Evolutionary conservation across 2,888 invertebrate species (phyloP), one percentile per base, ranked within the genome.

Genomic region (Cryptocephalus moraei): DNA sequence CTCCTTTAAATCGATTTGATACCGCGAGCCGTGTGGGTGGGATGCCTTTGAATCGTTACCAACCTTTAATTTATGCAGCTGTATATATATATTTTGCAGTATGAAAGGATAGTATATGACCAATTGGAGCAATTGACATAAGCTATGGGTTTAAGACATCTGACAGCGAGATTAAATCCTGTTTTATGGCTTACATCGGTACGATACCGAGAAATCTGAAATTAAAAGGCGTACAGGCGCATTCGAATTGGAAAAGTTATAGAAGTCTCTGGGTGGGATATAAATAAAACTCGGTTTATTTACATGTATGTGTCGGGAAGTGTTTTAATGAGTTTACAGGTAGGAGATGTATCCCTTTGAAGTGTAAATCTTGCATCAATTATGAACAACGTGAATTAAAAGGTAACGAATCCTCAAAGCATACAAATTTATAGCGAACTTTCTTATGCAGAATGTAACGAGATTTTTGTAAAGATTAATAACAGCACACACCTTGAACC

Each of bases 101-200:
- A 36, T 36, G 36, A 36, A 36, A 12, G 36, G 12, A 36, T 36
- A 6, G 36, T 36, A 36, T 36, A 36, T 41, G 48, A 47, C 47
- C 53, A 51, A 51, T 51, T 49, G 53, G 49, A 47, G 43, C 47
- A 39, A 50, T 53, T 53, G 53, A 53, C 53, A 51, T 49, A 51
- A 47, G 40, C 33, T 9, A 42, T 34, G 12, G 31, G 10, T 12
- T 36, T 12, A 36, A 36, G 36, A 36, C 36, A 36, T 36, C 38
- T 34, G 47, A 54, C 54, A 49, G 55, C 46, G 45, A 50, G 53
- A 54, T 56, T 54, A 56, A 56, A 56, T 54, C 55, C 55, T 54
- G 49, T 49, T 56, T 54, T 56, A 56, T 56, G 22, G 22, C 22
- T 22, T 46, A 47, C 53, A 41, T 40, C 53, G 48, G 36, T 36